Base-by-base conservation (phyloP, 92 coral and sea anemone species). In the Porites cylindrica region DNA sequence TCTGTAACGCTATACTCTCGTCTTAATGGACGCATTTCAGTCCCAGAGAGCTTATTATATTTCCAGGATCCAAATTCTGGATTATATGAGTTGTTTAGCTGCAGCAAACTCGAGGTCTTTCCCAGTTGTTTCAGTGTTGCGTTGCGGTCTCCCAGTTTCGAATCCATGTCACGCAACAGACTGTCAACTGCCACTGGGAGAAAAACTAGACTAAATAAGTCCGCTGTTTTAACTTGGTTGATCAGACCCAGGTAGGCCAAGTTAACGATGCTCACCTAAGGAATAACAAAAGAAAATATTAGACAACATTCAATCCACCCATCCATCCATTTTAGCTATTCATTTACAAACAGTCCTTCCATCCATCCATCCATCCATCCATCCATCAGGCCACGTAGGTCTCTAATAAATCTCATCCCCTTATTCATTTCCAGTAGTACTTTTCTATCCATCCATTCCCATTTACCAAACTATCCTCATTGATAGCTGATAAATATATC, bases 11-110 rank as follows among this genome's bases (percentile, higher is more conserved):
- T 68, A 68, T 20, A 18, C 18, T 20, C 26, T 29, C 32, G 32
- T 7, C 60, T 54, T 10, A 54, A 10, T 9, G 60, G 14, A 9
- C 16, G 0, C 3, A 19, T 73, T 73, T 10, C 17, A 19, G 13
- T 14, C 24, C 10, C 10, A 6, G 32, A 19, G 10, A 50, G 61
- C 10, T 47, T 73, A 18, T 83, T 71, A 4, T 51, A 52, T 4
- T 93, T 52, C 96, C 96, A 95, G 20, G 93, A 85, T 6, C 96
- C 98, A 67, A 95, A 95, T 32, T 75, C 96, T 9, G 95, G 90
- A 18, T 71, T 80, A 53, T 51, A 65, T 3, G 86, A 47, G 18
- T 72, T 10, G 13, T 63, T 10, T 18, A 38, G 73, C 43, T 8
- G 26, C 69, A 72, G 19, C 8, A 91, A 52, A 5, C 47, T 52